phyloP scores from a whole-genome alignment of 2,797 vertebrate species.

The Anomalospiza imberbis region DNA sequence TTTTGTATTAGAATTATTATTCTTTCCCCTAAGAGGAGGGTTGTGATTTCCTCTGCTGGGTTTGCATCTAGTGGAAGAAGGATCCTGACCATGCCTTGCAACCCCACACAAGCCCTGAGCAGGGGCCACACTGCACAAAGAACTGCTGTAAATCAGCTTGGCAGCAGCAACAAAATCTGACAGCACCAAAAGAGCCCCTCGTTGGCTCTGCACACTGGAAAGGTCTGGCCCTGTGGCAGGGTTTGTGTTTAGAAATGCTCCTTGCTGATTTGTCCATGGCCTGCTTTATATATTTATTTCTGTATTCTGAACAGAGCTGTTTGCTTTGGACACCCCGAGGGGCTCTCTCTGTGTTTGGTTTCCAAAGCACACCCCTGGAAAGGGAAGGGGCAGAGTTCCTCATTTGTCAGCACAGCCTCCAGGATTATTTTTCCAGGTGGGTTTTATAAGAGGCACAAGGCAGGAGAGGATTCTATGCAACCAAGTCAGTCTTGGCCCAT shows the following conservation, averaged over 20 bases:
- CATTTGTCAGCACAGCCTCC: background rate
- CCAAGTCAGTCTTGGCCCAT: accelerated
- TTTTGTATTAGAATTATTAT: background rate
- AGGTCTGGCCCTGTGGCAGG: background rate
- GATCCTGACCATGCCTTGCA: background rate
- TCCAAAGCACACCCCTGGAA: constrained; percentile 1
- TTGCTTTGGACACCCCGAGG: constrained; percentile 20
- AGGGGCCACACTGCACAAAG: background rate
- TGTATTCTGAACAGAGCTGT: background rate
- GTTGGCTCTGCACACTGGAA: background rate
- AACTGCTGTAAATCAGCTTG: constrained; percentile 36
- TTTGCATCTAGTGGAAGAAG: background rate
- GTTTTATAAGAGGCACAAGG: background rate
- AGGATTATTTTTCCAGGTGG: constrained; percentile 45
- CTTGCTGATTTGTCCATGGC: background rate
- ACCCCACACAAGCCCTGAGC: accelerated
- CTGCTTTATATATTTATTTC: background rate
- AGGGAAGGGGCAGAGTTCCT: background rate
- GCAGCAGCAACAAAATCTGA: background rate
- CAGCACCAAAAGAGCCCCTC: background rate
- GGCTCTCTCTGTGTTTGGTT: constrained; percentile 19
- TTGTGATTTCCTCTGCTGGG: background rate
- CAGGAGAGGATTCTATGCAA: background rate
- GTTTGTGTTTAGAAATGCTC: background rate
- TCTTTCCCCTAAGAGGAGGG: background rate